phyloP scores from a whole-genome alignment of 2,797 vertebrate genomes.

The Crenuchus spilurus region DNA sequence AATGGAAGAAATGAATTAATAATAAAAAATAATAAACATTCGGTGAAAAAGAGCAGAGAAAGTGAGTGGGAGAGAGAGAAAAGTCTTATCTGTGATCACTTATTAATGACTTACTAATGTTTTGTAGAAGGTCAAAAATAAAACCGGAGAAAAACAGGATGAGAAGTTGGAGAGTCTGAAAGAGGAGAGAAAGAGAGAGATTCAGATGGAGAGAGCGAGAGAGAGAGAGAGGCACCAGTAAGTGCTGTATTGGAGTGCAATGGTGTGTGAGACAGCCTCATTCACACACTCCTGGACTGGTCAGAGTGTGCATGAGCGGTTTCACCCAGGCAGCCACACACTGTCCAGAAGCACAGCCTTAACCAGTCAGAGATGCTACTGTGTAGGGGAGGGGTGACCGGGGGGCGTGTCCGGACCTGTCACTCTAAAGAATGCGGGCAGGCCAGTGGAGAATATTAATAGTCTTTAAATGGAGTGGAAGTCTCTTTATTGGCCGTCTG shows the following conservation, averaged over 20 bases:
- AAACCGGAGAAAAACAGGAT: neutral
- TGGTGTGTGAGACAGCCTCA: conserved; percentile 80
- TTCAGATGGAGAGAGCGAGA: conserved; percentile 53
- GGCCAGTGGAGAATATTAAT: conserved; percentile 84
- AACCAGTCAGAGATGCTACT: conserved; percentile 83
- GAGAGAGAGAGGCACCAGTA: conserved; percentile 57
- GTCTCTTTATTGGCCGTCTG: conserved; percentile 86
- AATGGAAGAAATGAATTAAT: too few species aligned
- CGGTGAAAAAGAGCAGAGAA: too few species aligned
- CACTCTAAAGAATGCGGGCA: conserved; percentile 81
- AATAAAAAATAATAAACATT: too few species aligned
- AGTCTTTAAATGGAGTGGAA: conserved; percentile 87
- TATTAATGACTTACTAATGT: too few species aligned
- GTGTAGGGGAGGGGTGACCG: conserved; percentile 13
- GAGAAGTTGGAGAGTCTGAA: conserved; percentile 54
- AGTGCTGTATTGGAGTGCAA: conserved; percentile 77
- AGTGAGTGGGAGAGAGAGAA: neutral
- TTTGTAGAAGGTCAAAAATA: conserved; percentile 47
- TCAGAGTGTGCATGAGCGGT: conserved; percentile 80
- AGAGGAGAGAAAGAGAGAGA: conserved; percentile 63
- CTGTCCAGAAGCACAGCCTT: conserved; percentile 75
- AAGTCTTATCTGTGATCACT: too few species aligned
- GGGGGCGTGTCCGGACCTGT: conserved; percentile 82
- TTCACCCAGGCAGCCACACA: conserved; percentile 76
- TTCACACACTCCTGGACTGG: conserved; percentile 76